Evolutionary conservation across 1,140 invertebrate genomes (phyloP).

Genomic region (Tenebrio molitor): DNA sequence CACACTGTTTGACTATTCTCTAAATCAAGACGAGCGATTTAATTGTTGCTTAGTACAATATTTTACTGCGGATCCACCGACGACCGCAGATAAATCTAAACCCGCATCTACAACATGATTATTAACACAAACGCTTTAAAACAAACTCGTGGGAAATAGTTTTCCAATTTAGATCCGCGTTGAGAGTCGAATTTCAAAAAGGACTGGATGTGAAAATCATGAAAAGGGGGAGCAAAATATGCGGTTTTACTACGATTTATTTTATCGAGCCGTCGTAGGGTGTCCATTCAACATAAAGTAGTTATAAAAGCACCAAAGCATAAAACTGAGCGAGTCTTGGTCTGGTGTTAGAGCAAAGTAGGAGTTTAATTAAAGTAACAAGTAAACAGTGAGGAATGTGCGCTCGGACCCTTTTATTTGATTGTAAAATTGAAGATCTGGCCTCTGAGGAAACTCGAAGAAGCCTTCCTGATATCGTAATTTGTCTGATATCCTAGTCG

Average conservation of each 20-base stretch:
- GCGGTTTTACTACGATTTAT: background rate
- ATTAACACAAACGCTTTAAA: too few relatives aligned
- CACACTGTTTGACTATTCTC: slow-evolving; percentile 26
- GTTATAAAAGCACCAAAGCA: background rate
- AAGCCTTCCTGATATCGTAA: slow-evolving; percentile 5
- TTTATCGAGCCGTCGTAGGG: background rate
- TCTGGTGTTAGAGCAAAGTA: too few relatives aligned
- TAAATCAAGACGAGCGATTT: slow-evolving; percentile 22
- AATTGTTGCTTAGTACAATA: background rate
- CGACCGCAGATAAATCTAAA: background rate
- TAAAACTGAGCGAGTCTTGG: too few relatives aligned
- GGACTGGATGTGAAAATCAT: background rate
- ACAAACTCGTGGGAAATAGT: too few relatives aligned
- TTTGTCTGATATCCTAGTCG: slow-evolving; percentile 25
- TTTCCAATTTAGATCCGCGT: too few relatives aligned
- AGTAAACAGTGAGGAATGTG: slow-evolving; percentile 1
- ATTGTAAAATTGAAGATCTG: slow-evolving; percentile 2
- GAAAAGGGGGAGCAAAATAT: background rate
- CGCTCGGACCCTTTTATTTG: background rate
- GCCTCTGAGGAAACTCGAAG: background rate
- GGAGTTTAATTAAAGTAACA: too few relatives aligned
- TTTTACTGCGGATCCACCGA: background rate
- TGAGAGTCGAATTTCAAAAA: background rate
- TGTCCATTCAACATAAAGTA: background rate
- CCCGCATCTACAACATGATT: too few relatives aligned